Conservation (phyloP, 64 coral and sea anemone species). For the Pocillopora damicornis region DNA sequence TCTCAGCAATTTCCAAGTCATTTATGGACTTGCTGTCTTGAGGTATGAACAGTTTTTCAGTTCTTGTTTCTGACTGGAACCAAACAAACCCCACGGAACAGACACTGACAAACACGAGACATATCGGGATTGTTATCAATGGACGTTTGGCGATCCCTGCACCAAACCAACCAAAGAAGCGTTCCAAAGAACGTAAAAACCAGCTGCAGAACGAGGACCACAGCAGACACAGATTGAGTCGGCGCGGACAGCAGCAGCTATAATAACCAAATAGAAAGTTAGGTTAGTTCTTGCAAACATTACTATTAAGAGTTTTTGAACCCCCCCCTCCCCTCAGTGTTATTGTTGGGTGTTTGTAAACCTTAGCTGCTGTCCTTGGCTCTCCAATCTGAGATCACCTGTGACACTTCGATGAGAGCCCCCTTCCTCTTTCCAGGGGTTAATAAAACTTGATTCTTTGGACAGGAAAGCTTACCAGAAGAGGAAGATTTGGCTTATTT, state of each 20-base stretch:
- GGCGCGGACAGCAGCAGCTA: background rate
- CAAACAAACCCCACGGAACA: slow-evolving; percentile 59
- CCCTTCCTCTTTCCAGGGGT: no score
- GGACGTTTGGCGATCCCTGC: slow-evolving; percentile 42
- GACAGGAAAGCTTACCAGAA: no score
- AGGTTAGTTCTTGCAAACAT: background rate
- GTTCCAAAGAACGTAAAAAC: slow-evolving; percentile 17
- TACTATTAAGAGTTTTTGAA: no score
- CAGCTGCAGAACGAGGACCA: slow-evolving; percentile 25
- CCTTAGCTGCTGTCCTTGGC: no score
- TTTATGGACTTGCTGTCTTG: slow-evolving; percentile 72
- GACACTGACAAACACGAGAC: slow-evolving; percentile 37
- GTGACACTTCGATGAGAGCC: no score
- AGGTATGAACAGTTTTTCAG: slow-evolving; percentile 78
- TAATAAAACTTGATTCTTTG: no score
- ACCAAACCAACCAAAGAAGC: slow-evolving; percentile 61
- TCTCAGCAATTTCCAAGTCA: slow-evolving; percentile 62
- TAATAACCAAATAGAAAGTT: background rate
- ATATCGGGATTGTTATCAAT: slow-evolving; percentile 44
- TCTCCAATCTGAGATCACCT: no score
- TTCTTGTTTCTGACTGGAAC: slow-evolving; percentile 67
- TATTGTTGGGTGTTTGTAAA: no score
- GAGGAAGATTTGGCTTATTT: no score
- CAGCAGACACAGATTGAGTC: background rate
- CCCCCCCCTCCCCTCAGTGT: no score